Evolutionary conservation across 2,113 vertebrate genomes (phyloP).

Genomic region (Smithornis capensis): DNA sequence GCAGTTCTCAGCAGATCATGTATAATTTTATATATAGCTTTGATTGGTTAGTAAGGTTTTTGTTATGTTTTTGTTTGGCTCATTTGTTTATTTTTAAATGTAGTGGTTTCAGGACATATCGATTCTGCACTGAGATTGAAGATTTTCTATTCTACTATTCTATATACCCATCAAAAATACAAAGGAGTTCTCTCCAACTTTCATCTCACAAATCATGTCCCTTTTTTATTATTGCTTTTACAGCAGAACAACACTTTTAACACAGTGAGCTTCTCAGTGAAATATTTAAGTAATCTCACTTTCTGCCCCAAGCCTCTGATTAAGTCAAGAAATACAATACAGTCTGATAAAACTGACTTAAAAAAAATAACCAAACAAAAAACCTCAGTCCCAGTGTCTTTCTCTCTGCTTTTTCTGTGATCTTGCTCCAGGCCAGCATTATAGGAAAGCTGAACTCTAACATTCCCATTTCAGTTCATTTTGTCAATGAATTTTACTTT

Average conservation of each 20-base stretch:
- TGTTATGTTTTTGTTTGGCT: fast-evolving
- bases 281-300: not conserved
- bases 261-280: not conserved
- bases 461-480: not conserved
- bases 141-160: not conserved
- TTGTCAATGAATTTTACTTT: not conserved
- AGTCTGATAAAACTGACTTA: not conserved
- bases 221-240: not conserved
- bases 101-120: not conserved
- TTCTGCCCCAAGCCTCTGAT: not conserved
- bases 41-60: not conserved
- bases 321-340: not conserved
- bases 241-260: not conserved
- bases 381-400: not conserved
- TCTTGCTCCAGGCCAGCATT: not conserved
- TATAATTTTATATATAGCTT: not conserved
- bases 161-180: not conserved
- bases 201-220: not conserved
- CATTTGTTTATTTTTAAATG: not conserved
- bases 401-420: not conserved
- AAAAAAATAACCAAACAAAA: not conserved
- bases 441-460: not conserved
- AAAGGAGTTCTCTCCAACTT: not conserved
- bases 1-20: not conserved
- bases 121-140: not conserved